These are phyloP conservation scores for Glareola pratincola DNA, from an alignment of 2,113 vertebrate species.

Conservation along the genomic window DNA sequence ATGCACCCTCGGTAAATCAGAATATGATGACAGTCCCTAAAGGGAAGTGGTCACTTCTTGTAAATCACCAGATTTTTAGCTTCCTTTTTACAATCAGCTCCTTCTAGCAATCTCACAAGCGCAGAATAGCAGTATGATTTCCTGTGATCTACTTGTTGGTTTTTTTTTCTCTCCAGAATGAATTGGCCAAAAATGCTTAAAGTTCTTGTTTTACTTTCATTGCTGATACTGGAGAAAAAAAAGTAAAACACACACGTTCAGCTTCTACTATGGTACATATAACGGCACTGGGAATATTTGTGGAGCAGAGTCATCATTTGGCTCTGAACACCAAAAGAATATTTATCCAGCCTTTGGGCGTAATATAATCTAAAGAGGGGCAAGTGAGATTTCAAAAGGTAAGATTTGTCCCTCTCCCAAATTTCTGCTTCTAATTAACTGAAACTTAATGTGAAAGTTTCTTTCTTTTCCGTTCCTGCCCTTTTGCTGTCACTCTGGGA, in stretches of 20 bases:
- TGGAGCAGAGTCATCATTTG: not conserved
- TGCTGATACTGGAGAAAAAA: not conserved
- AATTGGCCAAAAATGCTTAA: not conserved
- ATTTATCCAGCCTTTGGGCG: not conserved
- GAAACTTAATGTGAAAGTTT: not conserved
- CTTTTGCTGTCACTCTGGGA: not conserved
- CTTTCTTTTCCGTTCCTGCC: not conserved
- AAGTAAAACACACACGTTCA: not conserved
- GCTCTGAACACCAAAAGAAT: not conserved
- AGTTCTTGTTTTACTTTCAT: not conserved
- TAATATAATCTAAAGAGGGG: not conserved
- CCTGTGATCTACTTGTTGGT: not conserved
- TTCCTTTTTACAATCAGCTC: conserved; percentile 33
- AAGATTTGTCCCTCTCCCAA: not conserved
- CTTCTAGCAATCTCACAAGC: conserved; percentile 43
- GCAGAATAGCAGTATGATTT: not conserved
- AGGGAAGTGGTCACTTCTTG: conserved; percentile 44
- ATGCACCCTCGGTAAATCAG: not conserved
- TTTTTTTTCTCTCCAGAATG: not conserved
- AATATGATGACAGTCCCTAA: conserved; percentile 15
- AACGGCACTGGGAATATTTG: not conserved
- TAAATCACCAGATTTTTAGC: conserved; percentile 18
- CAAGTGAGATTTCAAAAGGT: conserved; percentile 23
- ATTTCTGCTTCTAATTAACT: conserved; percentile 43
- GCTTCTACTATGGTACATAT: not conserved